Percentiles rank a stretch among this genome's conserved stretches.
Conservation (phyloP, 2,888 invertebrate species). For the Lepidochrysops patricia region DNA sequence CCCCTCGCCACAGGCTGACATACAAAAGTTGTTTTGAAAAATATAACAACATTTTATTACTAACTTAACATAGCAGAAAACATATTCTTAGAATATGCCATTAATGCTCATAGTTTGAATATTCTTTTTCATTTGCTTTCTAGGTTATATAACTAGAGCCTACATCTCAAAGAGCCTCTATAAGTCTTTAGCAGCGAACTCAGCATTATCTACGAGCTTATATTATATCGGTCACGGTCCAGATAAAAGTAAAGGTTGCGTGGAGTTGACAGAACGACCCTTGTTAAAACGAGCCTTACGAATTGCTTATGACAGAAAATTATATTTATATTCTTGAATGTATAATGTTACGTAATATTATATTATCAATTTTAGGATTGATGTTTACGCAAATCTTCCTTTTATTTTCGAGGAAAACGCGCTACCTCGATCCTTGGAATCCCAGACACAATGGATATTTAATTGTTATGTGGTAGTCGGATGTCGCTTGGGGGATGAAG, state of each 20-base stretch:
- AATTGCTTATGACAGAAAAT: slow-evolving; percentile 4
- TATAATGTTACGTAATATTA: slow-evolving; percentile 1
- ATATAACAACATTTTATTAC: too few relatives aligned
- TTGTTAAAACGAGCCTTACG: slow-evolving; percentile 11
- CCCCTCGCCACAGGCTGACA: too few relatives aligned
- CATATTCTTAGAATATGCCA: too few relatives aligned
- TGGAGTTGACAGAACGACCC: slow-evolving; percentile 10
- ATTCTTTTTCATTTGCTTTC: not conserved
- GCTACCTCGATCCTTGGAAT: too few relatives aligned
- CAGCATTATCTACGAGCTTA: slow-evolving; percentile 1
- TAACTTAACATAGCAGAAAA: too few relatives aligned
- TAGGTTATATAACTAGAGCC: not conserved
- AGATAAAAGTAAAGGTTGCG: slow-evolving; percentile 12
- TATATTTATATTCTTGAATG: not conserved
- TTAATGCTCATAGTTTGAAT: too few relatives aligned
- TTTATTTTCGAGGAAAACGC: not conserved
- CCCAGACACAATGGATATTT: too few relatives aligned
- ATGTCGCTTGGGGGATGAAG: not conserved
- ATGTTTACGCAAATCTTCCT: not conserved
- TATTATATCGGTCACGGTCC: slow-evolving; percentile 7
- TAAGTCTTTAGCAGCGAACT: not conserved
- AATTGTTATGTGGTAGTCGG: not conserved
- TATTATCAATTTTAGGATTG: not conserved
- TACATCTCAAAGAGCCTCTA: not conserved
- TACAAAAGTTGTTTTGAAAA: too few relatives aligned